Conservation (phyloP, 2,888 invertebrate genomes). For the Carabus problematicus region DNA sequence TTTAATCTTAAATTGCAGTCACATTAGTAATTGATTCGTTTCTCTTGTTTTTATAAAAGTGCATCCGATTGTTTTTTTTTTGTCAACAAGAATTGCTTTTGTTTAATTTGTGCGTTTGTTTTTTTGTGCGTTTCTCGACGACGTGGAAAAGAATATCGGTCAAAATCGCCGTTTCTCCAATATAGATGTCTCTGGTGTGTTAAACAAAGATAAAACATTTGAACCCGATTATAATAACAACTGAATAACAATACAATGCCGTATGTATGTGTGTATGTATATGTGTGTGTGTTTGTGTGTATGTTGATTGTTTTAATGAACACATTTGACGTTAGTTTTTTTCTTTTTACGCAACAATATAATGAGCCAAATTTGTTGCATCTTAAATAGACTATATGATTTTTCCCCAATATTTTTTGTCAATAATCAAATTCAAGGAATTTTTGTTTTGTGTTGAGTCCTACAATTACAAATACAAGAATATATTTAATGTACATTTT, state of each 20-base stretch:
- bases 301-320: conserved; percentile 30
- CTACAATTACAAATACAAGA: conserved; percentile 42
- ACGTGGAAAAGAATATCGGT: too few species aligned
- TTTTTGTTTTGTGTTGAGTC: conserved; percentile 33
- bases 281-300: too few species aligned
- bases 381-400: conserved; percentile 42
- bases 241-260: too few species aligned
- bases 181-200: too few species aligned
- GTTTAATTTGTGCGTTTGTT: conserved; percentile 30
- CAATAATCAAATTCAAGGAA: conserved; percentile 38
- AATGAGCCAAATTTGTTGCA: conserved; percentile 34
- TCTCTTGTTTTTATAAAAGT: conserved; percentile 20
- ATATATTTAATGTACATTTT: conserved; percentile 42
- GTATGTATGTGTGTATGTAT: too few species aligned
- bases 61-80: conserved; percentile 31
- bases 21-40: too few species aligned
- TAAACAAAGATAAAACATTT: too few species aligned
- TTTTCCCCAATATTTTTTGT: too few species aligned
- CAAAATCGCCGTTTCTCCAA: too few species aligned
- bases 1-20: too few species aligned
- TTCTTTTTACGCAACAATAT: not conserved
- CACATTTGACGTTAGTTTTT: conserved; percentile 22
- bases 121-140: conserved; percentile 25
- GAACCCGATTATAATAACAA: too few species aligned
- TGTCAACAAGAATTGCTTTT: conserved; percentile 21